Evolutionary conservation across 2,113 vertebrate genomes (phyloP), one percentile per base, ranked within the genome.

Genomic region (Oreochromis tanganicae): DNA sequence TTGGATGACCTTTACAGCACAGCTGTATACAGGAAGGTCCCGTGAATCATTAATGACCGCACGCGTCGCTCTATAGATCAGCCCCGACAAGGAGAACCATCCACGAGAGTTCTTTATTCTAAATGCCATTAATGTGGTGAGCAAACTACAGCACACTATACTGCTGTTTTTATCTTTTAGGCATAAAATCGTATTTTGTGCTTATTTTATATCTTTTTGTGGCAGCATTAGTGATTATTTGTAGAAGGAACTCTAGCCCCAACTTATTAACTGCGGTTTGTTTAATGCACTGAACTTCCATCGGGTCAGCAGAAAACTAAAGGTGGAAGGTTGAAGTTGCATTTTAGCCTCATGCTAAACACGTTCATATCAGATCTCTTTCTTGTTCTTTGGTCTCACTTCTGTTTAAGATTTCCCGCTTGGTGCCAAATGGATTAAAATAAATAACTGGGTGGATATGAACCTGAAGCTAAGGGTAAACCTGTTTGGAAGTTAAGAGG

Each of bases 1-100:
- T 5, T 6, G 41, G 71, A 75, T 29, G 24, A 75, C 71, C 71
- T 75, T 75, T 17, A 11, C 71, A 48, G 71, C 71, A 75, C 71
- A 75, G 66, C 66, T 71, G 66, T 71, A 27, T 7, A 48, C 43
- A 75, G 41, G 41, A 29, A 75, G 38, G 24, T 7, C 24, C 66
- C 1, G 1, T 75, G 24, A 75, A 75, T 75, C 43, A 75, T 75
- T 75, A 17, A 50, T 50, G 71, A 32, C 71, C 2, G n/a, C 21
- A 73, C 9, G 7, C 66, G 1, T 0, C 38, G 5, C 14, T 48
- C 41, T 12, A 12, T 50, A 12, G 71, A 50, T 50, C 24, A 32
- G 41, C 71, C 10, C 24, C 1, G 3, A 50, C 43, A 12, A 7
- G 17, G 71, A 75, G 24, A 46, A 50, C 1, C 43, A 29, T 2